phyloP scores from a whole-genome alignment of 2,888 invertebrate species.

The Drosophila niveifrons region DNA sequence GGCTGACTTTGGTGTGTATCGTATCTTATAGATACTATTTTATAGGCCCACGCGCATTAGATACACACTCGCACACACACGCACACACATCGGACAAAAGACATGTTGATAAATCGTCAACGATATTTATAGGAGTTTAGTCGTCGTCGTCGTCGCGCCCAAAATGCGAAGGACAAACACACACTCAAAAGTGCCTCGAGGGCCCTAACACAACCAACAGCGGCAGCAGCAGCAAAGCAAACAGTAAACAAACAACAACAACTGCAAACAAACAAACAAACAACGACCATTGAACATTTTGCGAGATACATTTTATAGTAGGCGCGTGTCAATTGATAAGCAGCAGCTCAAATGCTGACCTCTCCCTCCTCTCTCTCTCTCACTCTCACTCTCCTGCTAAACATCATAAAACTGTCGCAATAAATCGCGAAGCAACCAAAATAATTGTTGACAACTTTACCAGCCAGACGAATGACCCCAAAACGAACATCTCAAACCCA shows the following conservation, averaged over 20 bases:
- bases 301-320: slow-evolving; percentile 63
- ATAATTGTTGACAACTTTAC: slow-evolving; percentile 45
- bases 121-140: slow-evolving; percentile 76
- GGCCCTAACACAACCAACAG: slow-evolving; percentile 5
- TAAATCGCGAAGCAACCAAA: slow-evolving; percentile 62
- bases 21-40: slow-evolving; percentile 41
- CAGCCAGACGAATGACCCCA: slow-evolving; percentile 1
- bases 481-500: neutral
- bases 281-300: slow-evolving; percentile 27
- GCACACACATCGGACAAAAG: slow-evolving; percentile 1
- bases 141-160: slow-evolving; percentile 60
- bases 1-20: slow-evolving; percentile 25
- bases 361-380: neutral
- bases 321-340: slow-evolving; percentile 74
- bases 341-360: slow-evolving; percentile 46
- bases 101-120: slow-evolving; percentile 67
- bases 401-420: slow-evolving; percentile 59
- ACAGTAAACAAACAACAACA: slow-evolving; percentile 6
- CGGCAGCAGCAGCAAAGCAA: neutral
- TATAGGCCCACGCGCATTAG: slow-evolving; percentile 66
- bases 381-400: neutral
- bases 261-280: slow-evolving; percentile 5
- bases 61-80: slow-evolving; percentile 31
- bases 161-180: slow-evolving; percentile 59
- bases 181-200: slow-evolving; percentile 36